Evolutionary conservation across 2,113 vertebrate genomes (phyloP), one percentile per base, ranked within the genome.

Genomic region (Haemorhous mexicanus): DNA sequence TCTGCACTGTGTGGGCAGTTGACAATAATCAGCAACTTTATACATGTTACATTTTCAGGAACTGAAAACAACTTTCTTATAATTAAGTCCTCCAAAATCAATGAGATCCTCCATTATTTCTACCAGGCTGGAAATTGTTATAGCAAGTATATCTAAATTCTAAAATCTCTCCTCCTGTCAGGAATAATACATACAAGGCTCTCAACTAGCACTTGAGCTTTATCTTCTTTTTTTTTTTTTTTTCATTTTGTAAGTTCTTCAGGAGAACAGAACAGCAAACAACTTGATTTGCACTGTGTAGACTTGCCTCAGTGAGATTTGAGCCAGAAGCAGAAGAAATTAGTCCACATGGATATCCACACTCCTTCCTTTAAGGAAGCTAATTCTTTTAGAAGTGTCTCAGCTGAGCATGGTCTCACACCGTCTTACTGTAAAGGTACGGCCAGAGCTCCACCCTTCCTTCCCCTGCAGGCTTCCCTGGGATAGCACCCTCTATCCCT

Each of bases 1-100:
- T 41, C 21, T 1, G 0, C 14, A 24, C 15, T 70, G 64, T 0
- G 7, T 5, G 3, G 37, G n/a, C 41, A 49, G n/a, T 37, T 62
- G 56, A 73, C 89, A 93, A 92, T 32, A 88, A 78, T 37, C 73
- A 81, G 33, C 1, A 2, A 23, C 53, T 73, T 82, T 49, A 43
- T 30, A 73, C 50, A 66, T 8, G 24, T 23, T 49, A 1, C 28
- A 61, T 64, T 85, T 58, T 17, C 16, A 37, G 23, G 17, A 94
- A 67, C 3, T 0, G 0, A 86, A 83, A 53, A 85, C n/a, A 90
- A 30, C 32, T 82, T 56, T 44, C 24, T 44, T 69, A 32, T 26
- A 79, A 62, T 46, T 46, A 69, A 61, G 26, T 59, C 44, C 17
- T 69, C 26, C 22, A 43, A 37, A 83, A 66, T 53, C 16, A 92